Conservation (phyloP, 2,888 invertebrate genomes). For the Chouioia cunea region DNA sequence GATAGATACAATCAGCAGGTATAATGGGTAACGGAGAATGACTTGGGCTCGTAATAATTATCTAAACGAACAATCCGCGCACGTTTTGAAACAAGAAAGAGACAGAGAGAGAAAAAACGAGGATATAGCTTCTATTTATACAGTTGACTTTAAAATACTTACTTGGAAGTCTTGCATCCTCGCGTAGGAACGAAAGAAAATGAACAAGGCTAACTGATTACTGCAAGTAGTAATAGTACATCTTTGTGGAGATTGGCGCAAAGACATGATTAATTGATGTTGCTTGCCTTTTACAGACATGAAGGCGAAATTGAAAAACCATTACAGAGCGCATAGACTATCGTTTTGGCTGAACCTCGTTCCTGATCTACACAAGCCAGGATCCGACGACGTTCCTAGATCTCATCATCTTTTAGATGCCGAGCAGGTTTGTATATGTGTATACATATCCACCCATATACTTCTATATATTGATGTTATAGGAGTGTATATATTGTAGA, state of each 20-base stretch:
- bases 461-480: background rate
- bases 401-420: slow-evolving; percentile 88
- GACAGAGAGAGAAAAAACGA: too few species aligned
- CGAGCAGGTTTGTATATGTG: slow-evolving; percentile 68
- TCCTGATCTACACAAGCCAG: slow-evolving; percentile 90
- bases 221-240: background rate
- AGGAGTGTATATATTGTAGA: background rate
- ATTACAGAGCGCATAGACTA: slow-evolving; percentile 92
- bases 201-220: slow-evolving; percentile 1
- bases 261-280: background rate
- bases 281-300: slow-evolving; percentile 76
- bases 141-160: background rate
- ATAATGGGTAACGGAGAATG: slow-evolving; percentile 39
- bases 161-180: background rate
- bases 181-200: background rate
- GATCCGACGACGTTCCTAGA: slow-evolving; percentile 86
- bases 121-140: too few species aligned
- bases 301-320: slow-evolving; percentile 91
- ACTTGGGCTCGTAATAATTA: slow-evolving; percentile 46
- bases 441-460: too few species aligned
- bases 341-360: slow-evolving; percentile 96
- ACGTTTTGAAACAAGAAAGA: background rate
- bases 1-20: slow-evolving; percentile 32
- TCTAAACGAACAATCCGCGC: slow-evolving; percentile 47
- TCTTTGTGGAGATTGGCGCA: background rate